Evolutionary conservation across 2,888 invertebrate species (phyloP), one percentile per base, ranked within the genome.

Genomic region (Cephus runcator): DNA sequence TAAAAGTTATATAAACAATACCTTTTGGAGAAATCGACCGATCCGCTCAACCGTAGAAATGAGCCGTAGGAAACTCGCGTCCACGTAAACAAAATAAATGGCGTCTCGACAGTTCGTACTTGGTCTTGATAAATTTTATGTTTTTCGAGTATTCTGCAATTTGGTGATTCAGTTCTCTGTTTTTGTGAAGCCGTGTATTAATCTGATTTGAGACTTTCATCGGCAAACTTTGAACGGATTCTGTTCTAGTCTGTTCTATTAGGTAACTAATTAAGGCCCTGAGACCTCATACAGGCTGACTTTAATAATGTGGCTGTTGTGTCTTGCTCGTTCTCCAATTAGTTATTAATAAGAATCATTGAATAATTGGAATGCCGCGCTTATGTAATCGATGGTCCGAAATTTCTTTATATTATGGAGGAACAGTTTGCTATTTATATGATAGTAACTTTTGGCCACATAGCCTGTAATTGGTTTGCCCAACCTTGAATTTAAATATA

Each of bases 21-120:
- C 2, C 56, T 56, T 9, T 56, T 56, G 56, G 56, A 9, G 9
- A 9, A 23, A 56, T 56, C 56, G 23, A 56, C 56, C 56, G 23
- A 56, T 56, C 23, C 56, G 56, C 23, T 40, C 2, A 56, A 56
- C 56, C 56, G 56, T 56, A 9, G 56, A 56, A 71, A 31, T 34
- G 31, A 71, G 34, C 33, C 12, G 31, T 71, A 75, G 31, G 11
- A 68, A 69, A 69, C n/a, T 12, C 33, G 76, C n/a, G 73, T 69
- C 73, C 81, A 56, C 76, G 81, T 87, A 87, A 87, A 87, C 86
- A 86, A 87, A 83, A 79, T 87, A 84, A 86, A 87, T 87, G 87
- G 87, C 87, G 86, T 82, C 83, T 76, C 77, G 75, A 76, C 79
- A 79, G 23, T 23, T 56, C 56, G 23, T 56, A 56, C 56, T 56